Conservation (phyloP, 2,888 invertebrate genomes). For the Ditula angustiorana region DNA sequence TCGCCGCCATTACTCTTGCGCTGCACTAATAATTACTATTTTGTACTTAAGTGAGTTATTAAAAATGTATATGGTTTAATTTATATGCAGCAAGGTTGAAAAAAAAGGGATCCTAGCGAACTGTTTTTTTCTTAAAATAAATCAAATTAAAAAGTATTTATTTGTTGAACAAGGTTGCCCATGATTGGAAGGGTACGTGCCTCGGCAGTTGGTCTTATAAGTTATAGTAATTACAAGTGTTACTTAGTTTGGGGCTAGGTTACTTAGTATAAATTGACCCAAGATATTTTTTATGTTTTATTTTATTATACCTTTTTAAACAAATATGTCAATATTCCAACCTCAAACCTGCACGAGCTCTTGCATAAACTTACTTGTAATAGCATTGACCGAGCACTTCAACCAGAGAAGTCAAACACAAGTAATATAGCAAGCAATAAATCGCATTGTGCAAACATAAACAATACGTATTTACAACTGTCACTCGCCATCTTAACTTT, state of each 20-base stretch:
- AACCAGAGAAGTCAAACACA: not conserved
- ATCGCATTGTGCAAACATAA: conserved; percentile 21
- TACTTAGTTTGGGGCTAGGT: too few relatives aligned
- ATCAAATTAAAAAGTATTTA: too few relatives aligned
- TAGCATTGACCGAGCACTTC: not conserved
- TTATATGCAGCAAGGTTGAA: conserved; percentile 22
- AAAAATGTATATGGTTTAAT: conserved; percentile 44
- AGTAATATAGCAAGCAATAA: not conserved
- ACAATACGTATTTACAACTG: conserved; percentile 28
- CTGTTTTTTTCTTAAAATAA: too few relatives aligned
- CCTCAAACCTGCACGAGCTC: not conserved
- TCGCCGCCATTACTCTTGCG: conserved; percentile 54
- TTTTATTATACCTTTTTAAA: too few relatives aligned
- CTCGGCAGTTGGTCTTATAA: too few relatives aligned
- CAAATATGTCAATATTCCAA: not conserved
- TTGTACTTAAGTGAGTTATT: conserved; percentile 53
- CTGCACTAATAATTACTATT: conserved; percentile 31
- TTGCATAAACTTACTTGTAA: not conserved
- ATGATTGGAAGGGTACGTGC: too few relatives aligned
- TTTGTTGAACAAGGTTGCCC: too few relatives aligned
- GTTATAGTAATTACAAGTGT: too few relatives aligned
- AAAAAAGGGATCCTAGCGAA: too few relatives aligned
- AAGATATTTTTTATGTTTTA: too few relatives aligned
- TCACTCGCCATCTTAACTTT: conserved; percentile 20
- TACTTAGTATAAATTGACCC: too few relatives aligned